Evolutionary conservation across 1,140 invertebrate species (phyloP).

Genomic region (Archivesica marissinica): DNA sequence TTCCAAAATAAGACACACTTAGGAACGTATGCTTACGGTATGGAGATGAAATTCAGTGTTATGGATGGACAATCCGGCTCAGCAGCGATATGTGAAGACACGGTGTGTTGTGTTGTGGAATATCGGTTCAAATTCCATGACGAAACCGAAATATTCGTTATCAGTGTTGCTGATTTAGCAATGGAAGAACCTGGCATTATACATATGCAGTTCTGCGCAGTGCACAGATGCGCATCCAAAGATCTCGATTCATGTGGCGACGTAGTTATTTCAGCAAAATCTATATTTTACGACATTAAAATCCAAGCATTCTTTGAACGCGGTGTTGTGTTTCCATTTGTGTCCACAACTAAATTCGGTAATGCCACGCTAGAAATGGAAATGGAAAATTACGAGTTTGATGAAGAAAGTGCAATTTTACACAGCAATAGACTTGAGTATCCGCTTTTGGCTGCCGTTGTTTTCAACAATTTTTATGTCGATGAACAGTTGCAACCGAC

Average conservation of each 20-base stretch:
- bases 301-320: constrained; percentile 31
- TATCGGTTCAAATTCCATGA: constrained; percentile 20
- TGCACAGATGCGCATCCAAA: background rate
- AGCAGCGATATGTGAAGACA: constrained; percentile 13
- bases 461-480: constrained; percentile 29
- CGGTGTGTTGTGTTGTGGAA: constrained; percentile 32
- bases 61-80: background rate
- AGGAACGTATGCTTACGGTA: constrained; percentile 13
- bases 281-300: constrained; percentile 47
- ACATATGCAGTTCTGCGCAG: constrained; percentile 52
- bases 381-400: constrained; percentile 46
- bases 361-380: constrained; percentile 5
- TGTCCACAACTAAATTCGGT: background rate
- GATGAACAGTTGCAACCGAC: background rate
- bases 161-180: constrained; percentile 21
- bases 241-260: constrained; percentile 11
- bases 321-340: constrained; percentile 38
- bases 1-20: background rate
- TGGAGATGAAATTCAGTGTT: constrained; percentile 15
- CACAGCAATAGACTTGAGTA: constrained; percentile 30
- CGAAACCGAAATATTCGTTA: background rate
- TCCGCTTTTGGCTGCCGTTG: constrained; percentile 43
- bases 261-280: background rate
- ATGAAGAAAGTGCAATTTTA: constrained; percentile 40
- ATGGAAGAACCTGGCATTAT: constrained; percentile 34